A percentile compares a stretch with the other conserved stretches of the same genome.
These are phyloP conservation scores for Cyprinodon tularosa DNA, from an alignment of 2,113 vertebrate species.

Conservation along the genomic window DNA sequence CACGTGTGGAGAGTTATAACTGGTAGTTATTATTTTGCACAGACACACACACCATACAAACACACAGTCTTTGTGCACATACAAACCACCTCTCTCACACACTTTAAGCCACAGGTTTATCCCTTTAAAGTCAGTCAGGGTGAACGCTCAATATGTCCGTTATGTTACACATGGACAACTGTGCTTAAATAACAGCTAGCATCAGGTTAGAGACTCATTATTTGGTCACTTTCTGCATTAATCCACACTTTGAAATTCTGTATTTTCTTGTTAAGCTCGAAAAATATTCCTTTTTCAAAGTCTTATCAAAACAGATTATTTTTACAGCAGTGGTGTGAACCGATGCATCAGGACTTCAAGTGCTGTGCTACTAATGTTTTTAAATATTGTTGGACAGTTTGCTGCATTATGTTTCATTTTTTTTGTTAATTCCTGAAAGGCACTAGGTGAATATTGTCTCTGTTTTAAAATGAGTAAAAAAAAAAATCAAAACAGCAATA, in stretches of 20 bases:
- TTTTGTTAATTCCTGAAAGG: background rate
- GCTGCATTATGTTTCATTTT: background rate
- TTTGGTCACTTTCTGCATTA: conserved; percentile 25
- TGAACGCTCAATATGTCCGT: conserved; percentile 33
- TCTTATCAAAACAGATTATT: conserved; percentile 3
- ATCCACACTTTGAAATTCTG: conserved; percentile 28
- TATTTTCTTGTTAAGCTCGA: conserved; percentile 40
- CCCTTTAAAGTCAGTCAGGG: conserved; percentile 42
- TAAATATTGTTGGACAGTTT: conserved; percentile 27
- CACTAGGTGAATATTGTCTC: conserved; percentile 1
- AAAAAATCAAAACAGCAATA: background rate
- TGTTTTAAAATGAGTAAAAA: background rate
- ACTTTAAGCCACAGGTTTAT: conserved; percentile 35
- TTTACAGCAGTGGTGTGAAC: conserved; percentile 54
- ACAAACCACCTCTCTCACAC: background rate
- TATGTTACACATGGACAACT: conserved; percentile 43
- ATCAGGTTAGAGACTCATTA: conserved; percentile 26
- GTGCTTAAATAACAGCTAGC: conserved; percentile 63
- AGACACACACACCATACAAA: conserved; percentile 14
- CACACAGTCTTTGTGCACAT: background rate
- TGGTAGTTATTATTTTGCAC: conserved; percentile 30
- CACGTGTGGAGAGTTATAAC: conserved; percentile 19
- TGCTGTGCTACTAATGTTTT: conserved; percentile 22
- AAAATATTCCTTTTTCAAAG: conserved; percentile 1
- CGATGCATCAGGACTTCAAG: conserved; percentile 20